Evolutionary conservation across 2,888 invertebrate genomes (phyloP), one percentile per base, ranked within the genome.

Genomic region (Trissonchulus sp.): DNA sequence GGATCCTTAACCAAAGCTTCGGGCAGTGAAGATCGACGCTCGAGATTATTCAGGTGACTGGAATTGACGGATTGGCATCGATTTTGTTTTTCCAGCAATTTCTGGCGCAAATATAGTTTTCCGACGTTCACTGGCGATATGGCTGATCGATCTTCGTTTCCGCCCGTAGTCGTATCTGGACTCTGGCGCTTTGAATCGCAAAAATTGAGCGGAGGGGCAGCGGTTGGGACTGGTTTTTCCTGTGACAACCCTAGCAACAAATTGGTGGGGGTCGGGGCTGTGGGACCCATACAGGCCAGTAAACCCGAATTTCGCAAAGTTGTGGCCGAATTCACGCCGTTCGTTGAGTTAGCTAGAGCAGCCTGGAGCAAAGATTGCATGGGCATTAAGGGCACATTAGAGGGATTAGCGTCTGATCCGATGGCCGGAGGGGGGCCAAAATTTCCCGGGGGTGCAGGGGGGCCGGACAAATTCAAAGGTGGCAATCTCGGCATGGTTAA

Each of bases 71-170:
- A 23, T 15, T 23, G 48, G 23, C 23, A 2, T 28, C 68, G 72
- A 34, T 73, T 35, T 69, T 76, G 76, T 2, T 68, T 63, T 68
- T 76, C 76, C 35, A 76, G 73, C 37, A 76, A 36, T 35, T 76
- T 76, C 48, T 73, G 63, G 2, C 75, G 37, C 3, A 75, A 37
- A 31, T 73, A 73, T 48, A 68, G 75, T 31, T 75, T 78, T 69
- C 75, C 76, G 23, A 23, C 48, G 48, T 23, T 48, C n/a, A n/a
- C n/a, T n/a, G n/a, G n/a, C 8, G 48, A 23, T 48, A 48, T 8
- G 48, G 48, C 48, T 8, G 48, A 48, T 8, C 8, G 48, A 15
- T 48, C 48, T 8, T 8, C 48, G 48, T 23, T 48, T 8, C 8
- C 23, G 8, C 8, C 48, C 8, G 48, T 48, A 48, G 48, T 48